Conservation (phyloP, 2,888 invertebrate species). For the Microdon myrmicae region DNA sequence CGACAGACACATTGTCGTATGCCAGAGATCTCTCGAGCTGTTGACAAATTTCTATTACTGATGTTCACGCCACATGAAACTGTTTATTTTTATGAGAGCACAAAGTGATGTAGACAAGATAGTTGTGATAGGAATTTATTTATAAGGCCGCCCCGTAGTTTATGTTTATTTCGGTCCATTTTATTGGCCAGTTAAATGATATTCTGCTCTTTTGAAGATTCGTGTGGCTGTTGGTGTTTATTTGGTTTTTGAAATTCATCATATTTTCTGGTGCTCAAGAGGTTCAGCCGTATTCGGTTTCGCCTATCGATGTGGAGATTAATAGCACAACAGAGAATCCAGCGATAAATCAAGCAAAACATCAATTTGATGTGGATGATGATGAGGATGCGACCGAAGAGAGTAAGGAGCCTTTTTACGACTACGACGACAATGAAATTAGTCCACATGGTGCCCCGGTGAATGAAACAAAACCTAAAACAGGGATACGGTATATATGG, state of each 20-base stretch:
- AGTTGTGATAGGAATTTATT: too few relatives aligned
- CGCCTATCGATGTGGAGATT: neutral
- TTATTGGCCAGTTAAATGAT: too few relatives aligned
- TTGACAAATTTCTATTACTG: too few relatives aligned
- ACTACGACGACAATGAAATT: conserved; percentile 57
- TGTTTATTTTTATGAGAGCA: too few relatives aligned
- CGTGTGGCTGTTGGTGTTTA: neutral
- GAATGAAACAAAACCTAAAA: conserved; percentile 48
- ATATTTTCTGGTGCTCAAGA: neutral
- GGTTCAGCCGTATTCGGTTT: too few relatives aligned
- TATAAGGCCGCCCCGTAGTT: too few relatives aligned
- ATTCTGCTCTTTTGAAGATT: conserved; percentile 25
- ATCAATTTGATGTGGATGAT: conserved; percentile 50
- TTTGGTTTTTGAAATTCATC: conserved; percentile 6
- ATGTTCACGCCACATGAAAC: too few relatives aligned
- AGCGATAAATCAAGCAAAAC: neutral
- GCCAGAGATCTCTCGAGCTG: too few relatives aligned
- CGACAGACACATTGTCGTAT: too few relatives aligned
- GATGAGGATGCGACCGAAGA: conserved; percentile 41
- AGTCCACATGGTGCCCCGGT: conserved; percentile 38
- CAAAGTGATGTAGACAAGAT: too few relatives aligned
- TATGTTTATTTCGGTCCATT: too few relatives aligned
- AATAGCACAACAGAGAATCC: neutral
- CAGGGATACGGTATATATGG: conserved; percentile 69
- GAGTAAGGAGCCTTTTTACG: conserved; percentile 36